These are phyloP conservation scores for Melangyna quadrimaculata DNA, from an alignment of 2,888 invertebrate species.

Conservation along the genomic window DNA sequence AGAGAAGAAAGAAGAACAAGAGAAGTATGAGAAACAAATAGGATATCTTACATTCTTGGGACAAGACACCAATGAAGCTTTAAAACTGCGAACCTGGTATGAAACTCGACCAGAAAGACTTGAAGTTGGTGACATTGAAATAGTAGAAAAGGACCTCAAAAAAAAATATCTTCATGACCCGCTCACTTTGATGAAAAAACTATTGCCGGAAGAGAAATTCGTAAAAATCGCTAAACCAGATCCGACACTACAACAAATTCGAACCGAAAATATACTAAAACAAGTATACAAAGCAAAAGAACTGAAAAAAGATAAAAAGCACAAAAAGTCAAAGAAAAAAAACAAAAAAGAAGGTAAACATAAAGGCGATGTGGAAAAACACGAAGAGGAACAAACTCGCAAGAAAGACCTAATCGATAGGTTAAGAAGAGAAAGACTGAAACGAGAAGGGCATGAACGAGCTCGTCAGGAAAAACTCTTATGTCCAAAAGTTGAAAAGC, in stretches of 20 bases:
- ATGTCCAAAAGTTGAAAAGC: slow-evolving; percentile 82
- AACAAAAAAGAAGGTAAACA: slow-evolving; percentile 23
- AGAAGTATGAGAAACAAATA: slow-evolving; percentile 98
- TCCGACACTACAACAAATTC: background rate
- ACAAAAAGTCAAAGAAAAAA: slow-evolving; percentile 69
- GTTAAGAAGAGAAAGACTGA: slow-evolving; percentile 82
- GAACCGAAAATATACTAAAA: slow-evolving; percentile 75
- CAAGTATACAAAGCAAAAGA: slow-evolving; percentile 74
- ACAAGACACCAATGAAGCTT: slow-evolving; percentile 93
- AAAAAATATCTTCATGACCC: slow-evolving; percentile 88
- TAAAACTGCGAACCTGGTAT: slow-evolving; percentile 95
- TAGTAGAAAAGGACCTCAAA: slow-evolving; percentile 84
- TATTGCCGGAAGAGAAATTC: slow-evolving; percentile 72
- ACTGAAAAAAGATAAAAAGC: slow-evolving; percentile 61
- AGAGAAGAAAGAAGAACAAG: slow-evolving; percentile 94
- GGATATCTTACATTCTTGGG: slow-evolving; percentile 97
- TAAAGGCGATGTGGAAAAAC: slow-evolving; percentile 11
- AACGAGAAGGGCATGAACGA: slow-evolving; percentile 91
- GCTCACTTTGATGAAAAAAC: slow-evolving; percentile 84
- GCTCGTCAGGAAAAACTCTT: slow-evolving; percentile 87
- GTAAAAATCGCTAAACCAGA: background rate
- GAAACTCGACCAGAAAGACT: slow-evolving; percentile 85
- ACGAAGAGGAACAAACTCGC: slow-evolving; percentile 72
- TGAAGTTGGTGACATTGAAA: slow-evolving; percentile 46
- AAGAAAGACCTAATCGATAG: slow-evolving; percentile 78